Evolutionary conservation across 1,140 invertebrate genomes (phyloP).

Genomic region (Luehdorfia chinensis): DNA sequence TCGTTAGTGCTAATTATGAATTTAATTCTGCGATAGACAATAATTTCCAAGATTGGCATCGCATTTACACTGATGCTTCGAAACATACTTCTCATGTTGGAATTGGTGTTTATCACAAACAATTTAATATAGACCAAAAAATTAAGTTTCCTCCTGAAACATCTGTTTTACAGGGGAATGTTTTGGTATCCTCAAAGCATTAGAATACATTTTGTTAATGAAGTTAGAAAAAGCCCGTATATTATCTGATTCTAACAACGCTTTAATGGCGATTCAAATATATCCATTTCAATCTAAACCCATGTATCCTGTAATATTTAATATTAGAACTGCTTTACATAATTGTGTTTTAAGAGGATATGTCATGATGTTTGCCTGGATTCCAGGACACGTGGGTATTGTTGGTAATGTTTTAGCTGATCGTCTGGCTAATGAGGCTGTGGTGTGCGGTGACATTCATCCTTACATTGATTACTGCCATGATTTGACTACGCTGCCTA

Average conservation of each 20-base stretch:
- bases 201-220: conserved; percentile 20
- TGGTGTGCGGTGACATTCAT: conserved; percentile 21
- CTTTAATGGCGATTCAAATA: too few relatives aligned
- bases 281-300: too few relatives aligned
- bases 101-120: conserved; percentile 17
- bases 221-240: conserved; percentile 17
- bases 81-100: too few relatives aligned
- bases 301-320: conserved; percentile 1
- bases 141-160: conserved; percentile 24
- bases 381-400: conserved; percentile 21
- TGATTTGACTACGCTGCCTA: conserved; percentile 16
- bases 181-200: conserved; percentile 17
- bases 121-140: conserved; percentile 21
- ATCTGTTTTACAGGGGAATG: too few relatives aligned
- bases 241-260: conserved; percentile 23
- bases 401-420: conserved; percentile 22
- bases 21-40: too few relatives aligned
- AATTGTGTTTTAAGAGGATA: conserved; percentile 11
- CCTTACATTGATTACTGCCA: conserved; percentile 20
- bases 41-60: too few relatives aligned
- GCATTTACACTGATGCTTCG: too few relatives aligned
- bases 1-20: too few relatives aligned
- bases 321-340: conserved; percentile 10
- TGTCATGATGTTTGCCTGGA: too few relatives aligned
- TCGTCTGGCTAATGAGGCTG: conserved; percentile 18